phyloP scores from a whole-genome alignment of 1,140 invertebrate genomes.

The Andricus grossulariae region DNA sequence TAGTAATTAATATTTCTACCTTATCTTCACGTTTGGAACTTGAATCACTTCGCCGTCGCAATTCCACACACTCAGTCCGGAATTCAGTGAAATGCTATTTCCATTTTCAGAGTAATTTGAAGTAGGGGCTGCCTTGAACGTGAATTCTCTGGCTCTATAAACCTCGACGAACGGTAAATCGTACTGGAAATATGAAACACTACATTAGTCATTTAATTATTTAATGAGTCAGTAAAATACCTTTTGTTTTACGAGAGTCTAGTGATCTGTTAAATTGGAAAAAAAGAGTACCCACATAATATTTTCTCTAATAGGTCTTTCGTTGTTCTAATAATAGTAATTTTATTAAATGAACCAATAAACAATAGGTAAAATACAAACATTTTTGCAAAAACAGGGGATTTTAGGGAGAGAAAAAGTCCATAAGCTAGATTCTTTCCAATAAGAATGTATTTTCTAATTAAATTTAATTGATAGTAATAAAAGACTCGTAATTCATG shows the following conservation, averaged over 20 bases:
- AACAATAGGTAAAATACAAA: too few species aligned
- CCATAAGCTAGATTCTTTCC: too few species aligned
- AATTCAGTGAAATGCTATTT: slow-evolving; percentile 62
- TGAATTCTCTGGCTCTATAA: slow-evolving; percentile 84
- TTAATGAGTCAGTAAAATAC: not conserved
- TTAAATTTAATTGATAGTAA: too few species aligned
- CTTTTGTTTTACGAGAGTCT: not conserved
- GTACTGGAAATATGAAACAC: slow-evolving; percentile 74
- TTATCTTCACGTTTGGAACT: slow-evolving; percentile 82
- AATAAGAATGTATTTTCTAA: too few species aligned
- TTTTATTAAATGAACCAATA: too few species aligned
- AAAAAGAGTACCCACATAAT: too few species aligned
- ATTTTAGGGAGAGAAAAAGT: too few species aligned
- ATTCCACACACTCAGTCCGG: slow-evolving; percentile 84
- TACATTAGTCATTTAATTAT: slow-evolving; percentile 26
- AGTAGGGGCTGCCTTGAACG: slow-evolving; percentile 79
- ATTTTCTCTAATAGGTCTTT: too few species aligned
- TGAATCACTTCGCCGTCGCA: slow-evolving; percentile 90
- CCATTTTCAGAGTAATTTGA: slow-evolving; percentile 54
- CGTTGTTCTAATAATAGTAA: too few species aligned
- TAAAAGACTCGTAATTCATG: too few species aligned
- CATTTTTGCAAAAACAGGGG: too few species aligned
- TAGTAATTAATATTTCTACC: slow-evolving; percentile 70
- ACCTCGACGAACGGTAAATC: slow-evolving; percentile 88
- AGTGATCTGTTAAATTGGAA: not conserved